Base-by-base conservation (phyloP, 2,888 invertebrate genomes). In the Xestoiulus laeticollis region DNA sequence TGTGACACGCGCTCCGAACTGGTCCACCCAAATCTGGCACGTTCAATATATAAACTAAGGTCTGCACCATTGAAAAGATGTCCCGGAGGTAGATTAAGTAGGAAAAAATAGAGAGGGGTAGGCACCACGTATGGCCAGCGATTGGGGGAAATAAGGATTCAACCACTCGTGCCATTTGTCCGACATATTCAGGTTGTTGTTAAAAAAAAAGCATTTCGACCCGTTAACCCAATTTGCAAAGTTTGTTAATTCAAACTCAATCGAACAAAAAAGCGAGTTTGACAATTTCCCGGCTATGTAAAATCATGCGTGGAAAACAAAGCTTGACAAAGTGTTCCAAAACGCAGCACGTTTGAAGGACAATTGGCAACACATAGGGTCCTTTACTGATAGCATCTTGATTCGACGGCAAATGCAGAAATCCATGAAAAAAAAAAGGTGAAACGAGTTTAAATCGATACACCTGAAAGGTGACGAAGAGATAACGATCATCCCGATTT, bases 191-290 rank as follows among this genome's bases (percentile, higher is more conserved):
- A 44, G 85, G 85, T 85, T 85, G 19, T 38, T 33, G 38, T 85
- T 38, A 33, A n/a, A 38, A 32, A 85, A 85, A 85, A 85, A 85
- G 85, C 30, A n/a, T 48, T 48, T 86, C 48, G 86, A 86, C 86
- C 86, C 30, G 86, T 86, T 86, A 48, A 53, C 86, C 86, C 44
- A 86, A 32, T 48, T 86, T 48, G 32, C 48, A 19, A 33, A 68
- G 68, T 84, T 84, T 84, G 84, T 0, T 68, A 12, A 68, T 68
- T 84, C n/a, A 43, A 84, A 84, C 84, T 33, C 33, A 38, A 22
- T 22, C 19, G 14, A 12, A 32, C n/a, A 82, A 82, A 82, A 82
- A 82, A 84, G 84, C 33, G 84, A 33, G 84, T 30, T 33, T 30
- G 43, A 33, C 84, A 33, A 33, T 84, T 32, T 84, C 84, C 84